These are phyloP conservation scores for Rhadina sibilatrix DNA, from an alignment of 2,113 vertebrate species.

Conservation along the genomic window DNA sequence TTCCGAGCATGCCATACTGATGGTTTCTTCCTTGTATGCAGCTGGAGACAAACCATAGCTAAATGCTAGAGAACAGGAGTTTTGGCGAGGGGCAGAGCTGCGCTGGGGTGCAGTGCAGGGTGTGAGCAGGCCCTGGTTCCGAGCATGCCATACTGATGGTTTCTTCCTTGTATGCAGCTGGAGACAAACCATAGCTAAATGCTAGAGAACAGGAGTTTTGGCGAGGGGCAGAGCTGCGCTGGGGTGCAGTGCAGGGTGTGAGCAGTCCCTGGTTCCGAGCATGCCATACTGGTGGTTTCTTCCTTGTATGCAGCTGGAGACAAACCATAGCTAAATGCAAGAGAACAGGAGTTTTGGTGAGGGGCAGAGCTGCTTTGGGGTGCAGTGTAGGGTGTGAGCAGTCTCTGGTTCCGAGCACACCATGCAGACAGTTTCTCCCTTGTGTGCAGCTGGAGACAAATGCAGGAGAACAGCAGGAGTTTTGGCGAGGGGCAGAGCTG, in stretches of 20 bases:
- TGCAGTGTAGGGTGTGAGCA: background rate
- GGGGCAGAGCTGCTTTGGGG: background rate
- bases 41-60: background rate
- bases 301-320: background rate
- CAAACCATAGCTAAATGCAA: background rate
- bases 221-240: too few species aligned
- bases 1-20: accelerated
- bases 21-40: background rate
- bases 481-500: background rate
- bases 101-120: too few species aligned
- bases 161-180: background rate
- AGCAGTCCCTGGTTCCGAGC: too few species aligned
- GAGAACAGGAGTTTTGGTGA: background rate
- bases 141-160: accelerated
- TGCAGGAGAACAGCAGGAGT: accelerated
- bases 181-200: accelerated
- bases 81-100: background rate
- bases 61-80: background rate
- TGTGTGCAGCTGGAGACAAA: background rate
- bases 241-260: too few species aligned
- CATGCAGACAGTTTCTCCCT: accelerated
- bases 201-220: accelerated
- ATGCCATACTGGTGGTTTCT: accelerated
- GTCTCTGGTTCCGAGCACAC: background rate
- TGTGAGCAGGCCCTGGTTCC: background rate